phyloP scores from a whole-genome alignment of 1,140 invertebrate genomes.

The Mycetomoellerius zeteki region DNA sequence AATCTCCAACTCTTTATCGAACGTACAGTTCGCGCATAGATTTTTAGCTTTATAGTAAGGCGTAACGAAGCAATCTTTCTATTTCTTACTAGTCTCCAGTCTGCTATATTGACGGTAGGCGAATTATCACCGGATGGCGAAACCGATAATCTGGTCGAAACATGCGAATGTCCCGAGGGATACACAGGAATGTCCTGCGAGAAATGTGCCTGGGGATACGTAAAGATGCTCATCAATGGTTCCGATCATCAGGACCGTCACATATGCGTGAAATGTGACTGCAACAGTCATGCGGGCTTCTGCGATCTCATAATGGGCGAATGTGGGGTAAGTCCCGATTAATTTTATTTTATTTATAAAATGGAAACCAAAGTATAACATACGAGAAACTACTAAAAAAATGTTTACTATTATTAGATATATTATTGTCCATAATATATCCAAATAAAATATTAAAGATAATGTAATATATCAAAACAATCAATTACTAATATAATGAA shows the following conservation, averaged over 20 bases:
- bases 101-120: constrained; percentile 75
- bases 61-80: constrained; percentile 7
- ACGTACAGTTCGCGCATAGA: neutral
- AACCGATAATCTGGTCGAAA: constrained; percentile 87
- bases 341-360: constrained; percentile 70
- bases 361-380: neutral
- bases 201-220: constrained; percentile 94
- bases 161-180: constrained; percentile 89
- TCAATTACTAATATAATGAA: neutral
- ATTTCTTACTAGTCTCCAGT: constrained; percentile 78
- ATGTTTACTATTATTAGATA: neutral
- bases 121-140: constrained; percentile 74
- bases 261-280: constrained; percentile 95
- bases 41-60: neutral
- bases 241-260: constrained; percentile 86
- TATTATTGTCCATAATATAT: neutral
- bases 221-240: constrained; percentile 90
- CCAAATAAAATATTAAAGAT: neutral
- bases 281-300: constrained; percentile 94
- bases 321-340: constrained; percentile 90
- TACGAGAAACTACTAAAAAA: neutral
- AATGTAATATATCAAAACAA: neutral
- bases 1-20: neutral
- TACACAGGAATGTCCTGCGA: constrained; percentile 94
- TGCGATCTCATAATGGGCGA: constrained; percentile 93